Evolutionary conservation across 2,888 invertebrate species (phyloP).

Genomic region (Tortrix viridana): DNA sequence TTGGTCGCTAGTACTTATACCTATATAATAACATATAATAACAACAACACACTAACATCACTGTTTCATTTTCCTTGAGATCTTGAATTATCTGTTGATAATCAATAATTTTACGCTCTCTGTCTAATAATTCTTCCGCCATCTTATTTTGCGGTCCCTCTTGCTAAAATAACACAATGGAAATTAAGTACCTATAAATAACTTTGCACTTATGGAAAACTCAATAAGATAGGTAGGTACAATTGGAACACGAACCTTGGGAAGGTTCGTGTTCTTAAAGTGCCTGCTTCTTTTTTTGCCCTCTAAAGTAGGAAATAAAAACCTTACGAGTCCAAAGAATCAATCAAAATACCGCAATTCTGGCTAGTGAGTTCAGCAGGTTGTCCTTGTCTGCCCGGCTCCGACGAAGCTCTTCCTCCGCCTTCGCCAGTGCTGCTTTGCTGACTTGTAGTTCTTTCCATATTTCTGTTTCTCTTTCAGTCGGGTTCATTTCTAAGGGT

Average conservation of each 20-base stretch:
- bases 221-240: too few species aligned
- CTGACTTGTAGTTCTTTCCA: constrained; percentile 78
- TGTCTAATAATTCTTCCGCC: constrained; percentile 66
- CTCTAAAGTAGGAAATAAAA: background rate
- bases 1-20: too few species aligned
- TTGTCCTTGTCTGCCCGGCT: constrained; percentile 78
- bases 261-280: too few species aligned
- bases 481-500: constrained; percentile 68
- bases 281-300: background rate
- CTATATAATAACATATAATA: background rate
- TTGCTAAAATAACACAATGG: constrained; percentile 56
- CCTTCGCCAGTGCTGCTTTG: constrained; percentile 58
- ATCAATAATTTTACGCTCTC: constrained; percentile 66
- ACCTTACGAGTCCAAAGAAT: too few species aligned
- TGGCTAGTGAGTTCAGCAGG: constrained; percentile 74
- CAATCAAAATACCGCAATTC: constrained; percentile 69
- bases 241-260: too few species aligned
- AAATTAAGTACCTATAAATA: too few species aligned
- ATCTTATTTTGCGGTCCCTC: constrained; percentile 66
- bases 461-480: constrained; percentile 76
- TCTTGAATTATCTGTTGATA: constrained; percentile 66
- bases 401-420: constrained; percentile 69
- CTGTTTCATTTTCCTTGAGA: constrained; percentile 64
- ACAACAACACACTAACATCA: constrained; percentile 54
- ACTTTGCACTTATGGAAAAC: too few species aligned